These are phyloP conservation scores for Himalopsyche tibetana DNA, from an alignment of 2,888 invertebrate genomes.

Conservation along the genomic window DNA sequence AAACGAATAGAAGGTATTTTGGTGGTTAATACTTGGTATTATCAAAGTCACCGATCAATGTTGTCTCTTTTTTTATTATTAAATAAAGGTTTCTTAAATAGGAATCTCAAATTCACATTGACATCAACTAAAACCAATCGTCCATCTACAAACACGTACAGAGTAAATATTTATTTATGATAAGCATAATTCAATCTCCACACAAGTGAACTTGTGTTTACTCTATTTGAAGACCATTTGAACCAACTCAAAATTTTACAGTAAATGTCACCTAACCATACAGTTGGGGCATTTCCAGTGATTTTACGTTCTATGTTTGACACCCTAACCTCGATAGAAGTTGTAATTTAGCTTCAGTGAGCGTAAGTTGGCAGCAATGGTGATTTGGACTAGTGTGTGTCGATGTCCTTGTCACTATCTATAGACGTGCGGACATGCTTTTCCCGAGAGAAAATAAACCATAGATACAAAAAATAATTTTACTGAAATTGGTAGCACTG, in stretches of 20 bases:
- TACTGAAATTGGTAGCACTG: constrained; percentile 55
- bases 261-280: neutral
- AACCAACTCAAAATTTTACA: neutral
- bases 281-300: constrained; percentile 2
- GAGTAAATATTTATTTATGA: too few relatives aligned
- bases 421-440: constrained; percentile 57
- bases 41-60: too few relatives aligned
- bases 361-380: constrained; percentile 51
- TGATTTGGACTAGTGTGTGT: neutral
- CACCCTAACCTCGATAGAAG: constrained; percentile 46
- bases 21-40: too few relatives aligned
- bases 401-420: constrained; percentile 58
- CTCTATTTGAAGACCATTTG: too few relatives aligned
- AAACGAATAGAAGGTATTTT: too few relatives aligned
- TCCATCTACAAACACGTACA: too few relatives aligned
- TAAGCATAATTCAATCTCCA: too few relatives aligned
- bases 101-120: too few relatives aligned
- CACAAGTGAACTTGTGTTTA: too few relatives aligned
- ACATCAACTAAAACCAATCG: too few relatives aligned
- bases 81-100: too few relatives aligned
- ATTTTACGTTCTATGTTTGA: neutral
- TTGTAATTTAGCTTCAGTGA: constrained; percentile 15
- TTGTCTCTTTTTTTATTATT: too few relatives aligned
- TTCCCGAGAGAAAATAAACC: constrained; percentile 24
- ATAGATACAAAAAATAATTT: constrained; percentile 48